Base-by-base conservation (phyloP, 30 jellyfish, hydroid and myxozoan species). In the Haliclystus octoradiatus region DNA sequence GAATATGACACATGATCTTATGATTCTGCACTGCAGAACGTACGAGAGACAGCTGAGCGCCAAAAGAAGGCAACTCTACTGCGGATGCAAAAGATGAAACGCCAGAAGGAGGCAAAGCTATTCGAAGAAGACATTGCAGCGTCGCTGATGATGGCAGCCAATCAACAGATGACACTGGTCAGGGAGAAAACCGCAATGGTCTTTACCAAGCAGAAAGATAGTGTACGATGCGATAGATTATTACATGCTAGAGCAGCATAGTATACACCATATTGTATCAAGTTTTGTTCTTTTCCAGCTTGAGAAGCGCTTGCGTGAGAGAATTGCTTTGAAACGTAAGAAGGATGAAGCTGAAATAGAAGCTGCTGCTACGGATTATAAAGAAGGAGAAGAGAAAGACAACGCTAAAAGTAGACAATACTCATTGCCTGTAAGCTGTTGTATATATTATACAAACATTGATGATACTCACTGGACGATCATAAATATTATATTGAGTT, bases 121-220 rank as follows among this genome's bases (percentile, higher is more conserved):
- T 86, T 73, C 35, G 96, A 86, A 69, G 89, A 72, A 49, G 96
- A 86, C 52, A 49, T 79, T 19, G 96, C 96, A 7, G 49, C 75
- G 19, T 65, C 93, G 15, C 79, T 86, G 77, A 28, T 86, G 0
- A 71, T 78, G 7, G 65, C 66, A 23, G 96, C 96, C 23, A 65
- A 79, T 31, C 62, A 69, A 63, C 34, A 75, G 19, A 49, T 63
- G 7, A 51, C 35, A 4, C 19, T 79, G 83, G 29, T 79, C 69
- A 26, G 85, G 51, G 96, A 86, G 69, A 86, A 86, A 68, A 71
- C 94, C 9, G 52, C 70, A 33, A 77, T 64, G 33, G 75, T 65
- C 68, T 84, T 74, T 32, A 76, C 74, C 30, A 81, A 75, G 62
- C 96, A 86, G 51, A 65, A 68, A 12, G 93, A 79, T 40, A 53